Evolutionary conservation across 1,140 invertebrate genomes (phyloP).

Genomic region (Listronotus oregonensis): DNA sequence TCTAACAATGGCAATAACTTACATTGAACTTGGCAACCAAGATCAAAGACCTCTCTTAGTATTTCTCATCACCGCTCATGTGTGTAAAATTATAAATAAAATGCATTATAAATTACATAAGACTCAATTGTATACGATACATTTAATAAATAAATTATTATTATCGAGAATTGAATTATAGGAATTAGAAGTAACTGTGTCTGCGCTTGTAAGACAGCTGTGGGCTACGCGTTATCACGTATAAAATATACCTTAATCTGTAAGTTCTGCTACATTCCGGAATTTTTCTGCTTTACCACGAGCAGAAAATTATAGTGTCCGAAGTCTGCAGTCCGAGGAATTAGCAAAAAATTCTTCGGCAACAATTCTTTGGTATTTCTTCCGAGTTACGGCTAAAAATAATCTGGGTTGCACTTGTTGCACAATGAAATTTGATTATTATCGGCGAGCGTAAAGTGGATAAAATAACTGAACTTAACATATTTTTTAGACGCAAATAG

Average conservation of each 20-base stretch:
- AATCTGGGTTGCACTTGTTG: slow-evolving; percentile 28
- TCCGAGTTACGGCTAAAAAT: slow-evolving; percentile 19
- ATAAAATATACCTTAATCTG: slow-evolving; percentile 24
- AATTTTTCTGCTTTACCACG: slow-evolving; percentile 20
- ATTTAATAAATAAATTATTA: slow-evolving; percentile 36
- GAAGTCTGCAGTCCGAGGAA: no score
- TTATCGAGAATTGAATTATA: slow-evolving; percentile 34
- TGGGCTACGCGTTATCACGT: slow-evolving; percentile 33
- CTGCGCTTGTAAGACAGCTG: slow-evolving; percentile 32
- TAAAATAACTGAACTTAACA: slow-evolving; percentile 2
- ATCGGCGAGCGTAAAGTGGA: slow-evolving; percentile 10
- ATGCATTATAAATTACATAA: slow-evolving; percentile 37
- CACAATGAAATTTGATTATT: slow-evolving; percentile 18
- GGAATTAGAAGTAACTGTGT: slow-evolving; percentile 36
- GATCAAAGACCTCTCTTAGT: slow-evolving; percentile 39
- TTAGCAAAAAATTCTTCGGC: not conserved
- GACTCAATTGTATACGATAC: slow-evolving; percentile 21
- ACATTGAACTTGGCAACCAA: slow-evolving; percentile 35
- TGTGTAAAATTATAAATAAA: slow-evolving; percentile 36
- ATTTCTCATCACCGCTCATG: slow-evolving; percentile 35
- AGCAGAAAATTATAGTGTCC: slow-evolving; percentile 31
- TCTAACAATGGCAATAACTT: slow-evolving; percentile 37
- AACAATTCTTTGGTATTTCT: slow-evolving; percentile 24
- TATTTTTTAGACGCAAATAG: not conserved
- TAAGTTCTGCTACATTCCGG: slow-evolving; percentile 16